Evolutionary conservation across 2,888 invertebrate species (phyloP), one percentile per base, ranked within the genome.

Genomic region (Dermolepida albohirtum): DNA sequence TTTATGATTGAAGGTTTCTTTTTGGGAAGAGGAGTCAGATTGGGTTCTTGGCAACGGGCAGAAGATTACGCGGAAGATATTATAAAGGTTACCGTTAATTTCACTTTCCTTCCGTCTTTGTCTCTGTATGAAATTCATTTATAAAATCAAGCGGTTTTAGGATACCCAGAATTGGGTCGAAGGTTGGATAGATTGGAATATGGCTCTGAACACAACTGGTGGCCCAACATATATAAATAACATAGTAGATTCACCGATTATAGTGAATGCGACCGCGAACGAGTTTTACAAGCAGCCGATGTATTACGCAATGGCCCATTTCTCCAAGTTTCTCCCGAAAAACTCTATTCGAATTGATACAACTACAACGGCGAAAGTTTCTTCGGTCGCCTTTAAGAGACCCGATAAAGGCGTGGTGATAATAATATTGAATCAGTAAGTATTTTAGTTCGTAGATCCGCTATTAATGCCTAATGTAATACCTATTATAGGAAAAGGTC

Each of bases 101-200:
- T 27, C n/a, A 39, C 14, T 11, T 12, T 1, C 11, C 14, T 55
- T 2, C 10, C n/a, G n/a, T 12, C 34, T 34, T 6, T 8, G 5
- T 6, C 34, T 5, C 10, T 34, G 1, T 22, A 22, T 4, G 22
- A 34, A 34, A 34, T 90, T 81, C 83, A 78, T 63, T 11, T 44
- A 57, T 40, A 12, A 27, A 22, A 14, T 17, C 52, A 1, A 16
- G 59, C 72, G 55, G 64, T 70, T 44, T 81, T 90, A 87, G 90
- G 92, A 80, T 78, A 17, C 94, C n/a, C 88, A 90, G 74, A 87
- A 92, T 80, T 90, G 88, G 82, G 89, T 90, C 0, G 86, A 87
- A 40, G 95, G 92, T 0, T 96, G 95, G 94, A 86, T 92, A 0
- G 95, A 96, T 80, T 96, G 95, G 95, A 96, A 96, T 80, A 83